These are phyloP conservation scores for Tetragnatha montana DNA, from an alignment of 2,888 invertebrate genomes.

Conservation along the genomic window DNA sequence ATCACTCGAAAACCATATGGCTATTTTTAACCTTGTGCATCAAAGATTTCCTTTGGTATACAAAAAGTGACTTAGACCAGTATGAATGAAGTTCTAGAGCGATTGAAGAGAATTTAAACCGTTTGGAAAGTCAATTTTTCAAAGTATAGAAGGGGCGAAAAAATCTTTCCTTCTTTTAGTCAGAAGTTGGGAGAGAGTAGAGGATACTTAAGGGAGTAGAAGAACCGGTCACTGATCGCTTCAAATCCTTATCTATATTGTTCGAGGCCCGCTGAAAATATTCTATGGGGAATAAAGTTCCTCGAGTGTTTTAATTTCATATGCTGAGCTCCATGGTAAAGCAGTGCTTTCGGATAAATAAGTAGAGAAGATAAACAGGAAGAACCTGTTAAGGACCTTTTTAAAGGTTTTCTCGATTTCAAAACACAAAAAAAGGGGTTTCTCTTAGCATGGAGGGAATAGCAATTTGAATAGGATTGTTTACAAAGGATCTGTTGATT, in stretches of 20 bases:
- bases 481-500: too few relatives aligned
- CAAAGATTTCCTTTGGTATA: too few relatives aligned
- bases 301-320: constrained; percentile 1
- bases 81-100: background rate
- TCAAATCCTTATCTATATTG: constrained; percentile 25
- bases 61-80: constrained; percentile 13
- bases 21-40: too few relatives aligned
- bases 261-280: constrained; percentile 16
- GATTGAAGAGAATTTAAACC: constrained; percentile 29
- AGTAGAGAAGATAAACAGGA: too few relatives aligned
- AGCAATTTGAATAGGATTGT: too few relatives aligned
- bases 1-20: too few relatives aligned
- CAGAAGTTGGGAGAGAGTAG: background rate
- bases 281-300: background rate
- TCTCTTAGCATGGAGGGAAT: too few relatives aligned
- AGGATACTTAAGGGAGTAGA: constrained; percentile 2
- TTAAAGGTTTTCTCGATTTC: too few relatives aligned
- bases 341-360: background rate
- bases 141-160: constrained; percentile 7
- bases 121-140: constrained; percentile 30
- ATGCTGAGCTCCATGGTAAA: background rate
- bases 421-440: too few relatives aligned
- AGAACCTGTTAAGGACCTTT: too few relatives aligned
- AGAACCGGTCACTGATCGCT: constrained; percentile 19
- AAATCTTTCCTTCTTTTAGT: constrained; percentile 12